Conservation (phyloP, 2,113 vertebrate genomes). For the Zosterops pallidus region DNA sequence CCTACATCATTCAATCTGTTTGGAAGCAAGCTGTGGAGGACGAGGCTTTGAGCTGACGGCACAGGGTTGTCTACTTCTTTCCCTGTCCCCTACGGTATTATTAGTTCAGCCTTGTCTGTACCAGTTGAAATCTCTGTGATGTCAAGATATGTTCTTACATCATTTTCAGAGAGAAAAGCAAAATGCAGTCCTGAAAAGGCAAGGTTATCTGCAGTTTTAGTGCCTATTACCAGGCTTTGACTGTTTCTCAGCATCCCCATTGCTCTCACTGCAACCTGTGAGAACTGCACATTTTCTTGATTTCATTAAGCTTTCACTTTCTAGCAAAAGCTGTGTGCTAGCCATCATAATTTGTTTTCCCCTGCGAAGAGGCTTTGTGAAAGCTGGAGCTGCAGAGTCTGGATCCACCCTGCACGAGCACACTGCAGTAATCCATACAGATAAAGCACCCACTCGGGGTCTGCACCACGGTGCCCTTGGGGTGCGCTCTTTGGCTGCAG, state of each 20-base stretch:
- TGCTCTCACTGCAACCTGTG: neutral
- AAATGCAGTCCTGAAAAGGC: neutral
- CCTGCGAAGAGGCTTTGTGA: neutral
- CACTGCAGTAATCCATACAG: neutral
- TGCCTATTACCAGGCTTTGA: neutral
- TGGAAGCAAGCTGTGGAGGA: neutral
- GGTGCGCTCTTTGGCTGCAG: neutral
- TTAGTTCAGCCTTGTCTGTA: neutral
- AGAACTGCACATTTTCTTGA: neutral
- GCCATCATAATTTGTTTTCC: neutral
- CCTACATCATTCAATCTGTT: neutral
- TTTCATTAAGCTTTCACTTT: neutral
- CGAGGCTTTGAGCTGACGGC: neutral
- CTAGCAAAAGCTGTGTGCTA: neutral
- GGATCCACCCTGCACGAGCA: neutral
- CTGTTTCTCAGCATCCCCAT: neutral
- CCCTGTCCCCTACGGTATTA: neutral
- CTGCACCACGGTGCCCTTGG: neutral
- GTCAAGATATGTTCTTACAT: neutral
- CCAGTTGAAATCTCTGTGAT: neutral
- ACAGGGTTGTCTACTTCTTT: neutral
- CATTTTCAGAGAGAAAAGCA: neutral
- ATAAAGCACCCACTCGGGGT: neutral
- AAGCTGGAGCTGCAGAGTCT: neutral
- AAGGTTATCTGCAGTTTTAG: neutral